Conservation (phyloP, 2,113 vertebrate species). For the Nannobrachium achirus region DNA sequence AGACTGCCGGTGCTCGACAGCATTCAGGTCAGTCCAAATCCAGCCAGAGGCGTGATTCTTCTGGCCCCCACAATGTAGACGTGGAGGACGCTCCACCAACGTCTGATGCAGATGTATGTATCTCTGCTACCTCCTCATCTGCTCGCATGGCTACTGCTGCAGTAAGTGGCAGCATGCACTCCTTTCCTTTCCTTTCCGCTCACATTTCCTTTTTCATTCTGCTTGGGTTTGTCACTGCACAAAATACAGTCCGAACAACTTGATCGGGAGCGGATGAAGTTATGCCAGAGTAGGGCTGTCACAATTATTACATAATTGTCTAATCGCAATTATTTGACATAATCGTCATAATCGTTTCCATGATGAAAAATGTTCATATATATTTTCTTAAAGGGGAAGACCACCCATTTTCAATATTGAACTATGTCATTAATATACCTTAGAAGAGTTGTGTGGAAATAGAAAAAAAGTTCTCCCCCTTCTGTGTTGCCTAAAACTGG, state of each 20-base stretch:
- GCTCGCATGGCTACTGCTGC: conserved; percentile 77
- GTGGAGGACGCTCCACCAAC: conserved; percentile 94
- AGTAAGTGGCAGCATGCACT: conserved; percentile 77
- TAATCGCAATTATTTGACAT: too few relatives aligned
- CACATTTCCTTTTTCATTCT: conserved; percentile 31
- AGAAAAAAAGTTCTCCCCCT: too few relatives aligned
- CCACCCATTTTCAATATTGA: too few relatives aligned
- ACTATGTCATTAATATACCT: too few relatives aligned
- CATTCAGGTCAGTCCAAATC: conserved; percentile 76
- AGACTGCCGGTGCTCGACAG: conserved; percentile 73
- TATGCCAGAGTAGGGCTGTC: too few relatives aligned
- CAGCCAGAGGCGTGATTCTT: conserved; percentile 74
- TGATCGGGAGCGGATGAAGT: too few relatives aligned
- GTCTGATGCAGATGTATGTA: conserved; percentile 94
- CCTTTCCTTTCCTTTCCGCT: conserved; percentile 47
- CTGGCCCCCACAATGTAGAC: conserved; percentile 76
- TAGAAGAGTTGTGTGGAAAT: too few relatives aligned
- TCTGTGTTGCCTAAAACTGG: too few relatives aligned
- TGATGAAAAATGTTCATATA: too few relatives aligned
- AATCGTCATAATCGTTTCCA: too few relatives aligned
- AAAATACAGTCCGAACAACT: neutral
- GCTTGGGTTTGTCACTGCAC: neutral
- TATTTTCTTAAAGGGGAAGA: too few relatives aligned
- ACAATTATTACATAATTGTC: too few relatives aligned
- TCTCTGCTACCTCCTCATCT: conserved; percentile 68